A percentile compares a stretch with the other conserved stretches of the same genome.
These are phyloP conservation scores for Linnaemya vulpina DNA, from an alignment of 2,888 invertebrate species.

Conservation along the genomic window DNA sequence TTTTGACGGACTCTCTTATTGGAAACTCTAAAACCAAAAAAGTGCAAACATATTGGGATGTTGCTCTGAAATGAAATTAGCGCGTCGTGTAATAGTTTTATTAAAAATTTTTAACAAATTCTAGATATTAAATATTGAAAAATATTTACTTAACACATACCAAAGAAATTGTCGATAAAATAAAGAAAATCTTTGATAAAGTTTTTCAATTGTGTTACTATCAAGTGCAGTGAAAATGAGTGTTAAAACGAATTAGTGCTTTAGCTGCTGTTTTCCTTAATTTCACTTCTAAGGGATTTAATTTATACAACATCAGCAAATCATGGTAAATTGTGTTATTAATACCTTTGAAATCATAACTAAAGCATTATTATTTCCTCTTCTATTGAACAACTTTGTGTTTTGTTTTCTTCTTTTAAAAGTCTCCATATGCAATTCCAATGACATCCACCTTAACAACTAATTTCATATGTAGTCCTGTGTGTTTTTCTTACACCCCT, in stretches of 20 bases:
- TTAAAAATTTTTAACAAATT: background rate
- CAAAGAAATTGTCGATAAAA: background rate
- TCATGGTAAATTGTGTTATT: constrained; percentile 28
- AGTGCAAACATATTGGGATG: background rate
- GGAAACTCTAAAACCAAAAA: constrained; percentile 24
- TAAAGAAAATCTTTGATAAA: background rate
- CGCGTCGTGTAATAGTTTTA: constrained; percentile 41
- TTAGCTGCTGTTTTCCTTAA: background rate
- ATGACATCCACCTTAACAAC: background rate
- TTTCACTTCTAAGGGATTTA: constrained; percentile 9
- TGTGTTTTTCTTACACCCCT: background rate
- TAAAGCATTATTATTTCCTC: background rate
- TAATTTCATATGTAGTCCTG: background rate
- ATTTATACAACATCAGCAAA: background rate
- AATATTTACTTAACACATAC: background rate
- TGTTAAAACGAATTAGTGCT: constrained; percentile 1
- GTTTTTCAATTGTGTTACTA: background rate
- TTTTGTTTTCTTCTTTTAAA: background rate
- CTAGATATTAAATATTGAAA: background rate
- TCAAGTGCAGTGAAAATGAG: constrained; percentile 29
- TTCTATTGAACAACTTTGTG: background rate
- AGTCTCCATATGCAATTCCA: background rate
- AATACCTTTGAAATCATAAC: background rate
- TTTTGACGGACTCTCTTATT: constrained; percentile 53
- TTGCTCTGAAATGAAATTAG: constrained; percentile 1